Base-by-base conservation (phyloP, 1,140 invertebrate genomes). In the Anoplophora glabripennis region DNA sequence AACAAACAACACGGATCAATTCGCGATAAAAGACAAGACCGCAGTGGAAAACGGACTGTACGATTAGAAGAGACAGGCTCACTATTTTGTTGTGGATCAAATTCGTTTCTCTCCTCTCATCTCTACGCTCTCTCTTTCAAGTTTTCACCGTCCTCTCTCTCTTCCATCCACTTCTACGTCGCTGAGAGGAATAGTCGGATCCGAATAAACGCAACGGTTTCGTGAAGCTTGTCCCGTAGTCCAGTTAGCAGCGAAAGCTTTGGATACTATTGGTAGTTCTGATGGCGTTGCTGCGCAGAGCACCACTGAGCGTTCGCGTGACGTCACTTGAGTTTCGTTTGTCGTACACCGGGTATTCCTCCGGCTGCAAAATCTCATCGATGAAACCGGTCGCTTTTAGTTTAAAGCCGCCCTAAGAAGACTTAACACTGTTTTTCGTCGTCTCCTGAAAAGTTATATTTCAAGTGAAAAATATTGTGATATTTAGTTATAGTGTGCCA, bases 31-130 rank as follows among this genome's bases (percentile, higher is more conserved):
- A 63, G 67, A 68, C 64, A 67, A 66, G 64, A 67, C 69, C 60
- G 63, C 67, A 67, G 69, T 67, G 74, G 67, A 72, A 74, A 74
- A 73, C 70, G 67, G 68, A 75, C 73, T 53, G 63, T 71, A 69
- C 71, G 69, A 67, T 69, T 72, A 74, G 71, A 72, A 71, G 66
- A 71, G 73, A 71, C 72, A 74, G 68, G 71, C 68, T 75, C 72
- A 75, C 73, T 74, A 76, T 74, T 76, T 75, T 75, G 71, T 76
- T 75, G 72, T 74, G 74, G 74, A 72, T 76, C 73, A 75, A 74
- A 74, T 74, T 74, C 72, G 66, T 70, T 63, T 70, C 71, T 72
- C 68, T 74, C 70, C 71, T 75, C 71, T 66, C 70, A 66, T 71
- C 71, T 69, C 59, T 45, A 53, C 66, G 67, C 72, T 74, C 74